Percentiles rank a stretch among this genome's conserved stretches.
phyloP scores from a whole-genome alignment of 2,113 vertebrate genomes.

The Rhynchopsitta pachyrhyncha region DNA sequence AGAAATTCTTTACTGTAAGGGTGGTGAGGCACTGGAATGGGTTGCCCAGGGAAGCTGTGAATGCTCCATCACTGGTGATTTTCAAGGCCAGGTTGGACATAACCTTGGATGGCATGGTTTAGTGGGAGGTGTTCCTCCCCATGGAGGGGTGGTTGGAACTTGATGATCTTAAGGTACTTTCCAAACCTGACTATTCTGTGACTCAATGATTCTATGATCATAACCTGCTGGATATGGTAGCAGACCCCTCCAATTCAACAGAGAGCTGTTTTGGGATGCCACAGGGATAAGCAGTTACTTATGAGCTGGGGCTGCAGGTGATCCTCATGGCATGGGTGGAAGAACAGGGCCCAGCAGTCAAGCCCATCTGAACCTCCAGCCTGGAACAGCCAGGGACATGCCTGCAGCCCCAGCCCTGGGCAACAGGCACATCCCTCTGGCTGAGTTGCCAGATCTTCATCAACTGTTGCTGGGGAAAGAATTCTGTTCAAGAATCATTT shows the following conservation, averaged over 20 bases:
- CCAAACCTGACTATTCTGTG: too few relatives aligned
- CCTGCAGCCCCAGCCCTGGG: rapidly evolving
- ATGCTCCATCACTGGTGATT: too few relatives aligned
- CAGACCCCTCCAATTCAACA: not conserved
- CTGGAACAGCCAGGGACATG: not conserved
- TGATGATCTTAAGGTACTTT: too few relatives aligned
- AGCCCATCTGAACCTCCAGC: not conserved
- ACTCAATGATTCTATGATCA: too few relatives aligned
- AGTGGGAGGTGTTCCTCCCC: too few relatives aligned
- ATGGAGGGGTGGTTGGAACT: too few relatives aligned
- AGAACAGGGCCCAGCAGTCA: not conserved
- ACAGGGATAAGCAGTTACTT: not conserved
- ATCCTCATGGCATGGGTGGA: rapidly evolving
- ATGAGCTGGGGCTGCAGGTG: rapidly evolving
- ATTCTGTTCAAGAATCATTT: not conserved
- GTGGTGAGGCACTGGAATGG: too few relatives aligned
- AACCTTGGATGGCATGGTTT: too few relatives aligned
- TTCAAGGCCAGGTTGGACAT: too few relatives aligned
- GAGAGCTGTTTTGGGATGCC: rapidly evolving
- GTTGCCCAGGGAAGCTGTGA: too few relatives aligned
- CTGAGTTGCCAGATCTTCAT: not conserved
- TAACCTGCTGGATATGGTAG: not conserved
- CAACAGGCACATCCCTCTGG: rapidly evolving
- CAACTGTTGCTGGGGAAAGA: not conserved
- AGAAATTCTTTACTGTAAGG: too few relatives aligned